Evolutionary conservation across 2,888 invertebrate species (phyloP).

Genomic region (Antitype chi): DNA sequence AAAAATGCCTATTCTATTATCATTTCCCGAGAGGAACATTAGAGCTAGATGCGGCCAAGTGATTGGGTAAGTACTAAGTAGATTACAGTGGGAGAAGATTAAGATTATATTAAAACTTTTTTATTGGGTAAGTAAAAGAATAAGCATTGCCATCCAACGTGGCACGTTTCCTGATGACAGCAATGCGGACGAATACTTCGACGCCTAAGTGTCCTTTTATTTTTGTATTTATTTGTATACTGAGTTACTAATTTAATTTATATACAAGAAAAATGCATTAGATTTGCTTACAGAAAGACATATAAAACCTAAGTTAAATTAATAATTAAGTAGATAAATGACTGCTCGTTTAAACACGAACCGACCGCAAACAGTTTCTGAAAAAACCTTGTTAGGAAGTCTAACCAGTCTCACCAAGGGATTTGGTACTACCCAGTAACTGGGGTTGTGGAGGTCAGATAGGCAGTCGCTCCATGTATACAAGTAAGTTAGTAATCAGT

Average conservation of each 20-base stretch:
- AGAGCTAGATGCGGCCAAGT: constrained; percentile 11
- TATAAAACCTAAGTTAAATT: background rate
- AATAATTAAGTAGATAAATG: background rate
- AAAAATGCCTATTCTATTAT: background rate
- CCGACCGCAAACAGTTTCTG: background rate
- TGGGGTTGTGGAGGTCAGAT: background rate
- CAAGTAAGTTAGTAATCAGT: too few species aligned
- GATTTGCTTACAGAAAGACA: too few species aligned
- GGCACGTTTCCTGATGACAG: too few species aligned
- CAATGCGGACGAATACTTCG: too few species aligned
- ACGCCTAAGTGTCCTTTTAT: too few species aligned
- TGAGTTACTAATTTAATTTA: too few species aligned
- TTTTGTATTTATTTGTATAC: too few species aligned
- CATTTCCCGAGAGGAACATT: constrained; percentile 33
- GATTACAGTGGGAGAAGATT: background rate
- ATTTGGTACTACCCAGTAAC: background rate
- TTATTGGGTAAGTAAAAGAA: too few species aligned
- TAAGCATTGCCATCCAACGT: too few species aligned
- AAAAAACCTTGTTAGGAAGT: background rate
- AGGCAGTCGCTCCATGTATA: background rate
- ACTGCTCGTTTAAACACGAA: background rate
- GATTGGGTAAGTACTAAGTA: constrained; percentile 19
- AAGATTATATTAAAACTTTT: background rate
- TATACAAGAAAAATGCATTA: too few species aligned
- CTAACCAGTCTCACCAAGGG: background rate